A percentile compares a stretch with the other conserved stretches of the same genome.
Conservation (phyloP, 2,797 vertebrate genomes). For the Danio aesculapii region DNA sequence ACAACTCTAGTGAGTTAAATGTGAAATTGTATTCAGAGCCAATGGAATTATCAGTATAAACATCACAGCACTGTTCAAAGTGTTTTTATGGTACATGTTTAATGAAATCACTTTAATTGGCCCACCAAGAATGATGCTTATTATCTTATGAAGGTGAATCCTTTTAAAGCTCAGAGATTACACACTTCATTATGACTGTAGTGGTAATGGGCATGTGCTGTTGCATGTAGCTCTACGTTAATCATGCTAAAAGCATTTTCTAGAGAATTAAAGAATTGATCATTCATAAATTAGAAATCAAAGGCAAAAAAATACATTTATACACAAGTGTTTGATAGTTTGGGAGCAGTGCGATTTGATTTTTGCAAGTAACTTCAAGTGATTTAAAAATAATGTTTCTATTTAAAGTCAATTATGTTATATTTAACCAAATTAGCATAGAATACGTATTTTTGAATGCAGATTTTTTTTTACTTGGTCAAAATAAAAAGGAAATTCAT, state of each 20-base stretch:
- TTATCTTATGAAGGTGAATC: conserved; percentile 66
- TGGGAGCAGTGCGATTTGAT: too few relatives aligned
- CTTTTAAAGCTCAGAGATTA: conserved; percentile 60
- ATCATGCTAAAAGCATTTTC: background rate
- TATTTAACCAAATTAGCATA: too few relatives aligned
- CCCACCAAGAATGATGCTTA: conserved; percentile 61
- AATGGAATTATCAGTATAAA: conserved; percentile 14
- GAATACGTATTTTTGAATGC: too few relatives aligned
- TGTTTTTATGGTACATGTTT: conserved; percentile 17
- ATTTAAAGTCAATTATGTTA: too few relatives aligned
- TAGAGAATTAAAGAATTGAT: background rate
- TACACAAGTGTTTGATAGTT: too few relatives aligned
- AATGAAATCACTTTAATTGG: conserved; percentile 69
- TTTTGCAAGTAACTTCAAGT: too few relatives aligned
- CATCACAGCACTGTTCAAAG: conserved; percentile 1
- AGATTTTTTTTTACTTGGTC: too few relatives aligned
- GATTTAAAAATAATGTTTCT: too few relatives aligned
- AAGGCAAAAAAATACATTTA: background rate
- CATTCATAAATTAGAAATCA: background rate
- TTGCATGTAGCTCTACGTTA: background rate
- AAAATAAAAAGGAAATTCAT: too few relatives aligned
- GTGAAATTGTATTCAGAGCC: background rate
- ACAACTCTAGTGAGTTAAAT: background rate
- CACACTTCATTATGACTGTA: conserved; percentile 42
- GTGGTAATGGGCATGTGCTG: conserved; percentile 23